Conservation (phyloP, 2,113 vertebrate species). For the Hippocampus zosterae region DNA sequence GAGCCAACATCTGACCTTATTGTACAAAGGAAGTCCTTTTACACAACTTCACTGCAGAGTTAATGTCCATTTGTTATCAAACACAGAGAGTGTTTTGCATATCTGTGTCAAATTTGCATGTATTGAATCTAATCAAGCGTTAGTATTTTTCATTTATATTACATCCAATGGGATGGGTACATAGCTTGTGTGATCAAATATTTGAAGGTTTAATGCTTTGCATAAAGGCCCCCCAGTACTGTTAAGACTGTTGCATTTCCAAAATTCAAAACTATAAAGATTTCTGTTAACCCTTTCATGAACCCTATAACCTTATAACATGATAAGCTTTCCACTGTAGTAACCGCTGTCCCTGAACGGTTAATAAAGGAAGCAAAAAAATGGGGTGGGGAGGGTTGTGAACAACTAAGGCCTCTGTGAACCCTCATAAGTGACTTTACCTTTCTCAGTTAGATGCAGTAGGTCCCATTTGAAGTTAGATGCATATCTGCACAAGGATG, state of each 20-base stretch:
- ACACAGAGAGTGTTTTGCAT: background rate
- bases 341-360: no score
- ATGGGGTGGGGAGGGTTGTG: no score
- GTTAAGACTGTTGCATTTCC: background rate
- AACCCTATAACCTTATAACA: no score
- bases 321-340: no score
- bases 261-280: no score
- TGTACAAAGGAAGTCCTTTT: slow-evolving; percentile 27
- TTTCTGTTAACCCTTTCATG: no score
- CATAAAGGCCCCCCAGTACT: background rate
- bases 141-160: background rate
- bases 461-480: no score
- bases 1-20: slow-evolving; percentile 27
- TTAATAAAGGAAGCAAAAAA: no score
- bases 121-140: background rate
- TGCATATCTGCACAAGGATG: no score
- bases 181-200: background rate
- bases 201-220: background rate
- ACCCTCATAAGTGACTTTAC: no score
- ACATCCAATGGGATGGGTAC: background rate
- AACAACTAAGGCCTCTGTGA: no score
- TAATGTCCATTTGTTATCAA: background rate
- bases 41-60: background rate
- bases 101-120: background rate
- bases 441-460: no score